Evolutionary conservation across 2,888 invertebrate species (phyloP).

Genomic region (Troides oblongomaculatus): DNA sequence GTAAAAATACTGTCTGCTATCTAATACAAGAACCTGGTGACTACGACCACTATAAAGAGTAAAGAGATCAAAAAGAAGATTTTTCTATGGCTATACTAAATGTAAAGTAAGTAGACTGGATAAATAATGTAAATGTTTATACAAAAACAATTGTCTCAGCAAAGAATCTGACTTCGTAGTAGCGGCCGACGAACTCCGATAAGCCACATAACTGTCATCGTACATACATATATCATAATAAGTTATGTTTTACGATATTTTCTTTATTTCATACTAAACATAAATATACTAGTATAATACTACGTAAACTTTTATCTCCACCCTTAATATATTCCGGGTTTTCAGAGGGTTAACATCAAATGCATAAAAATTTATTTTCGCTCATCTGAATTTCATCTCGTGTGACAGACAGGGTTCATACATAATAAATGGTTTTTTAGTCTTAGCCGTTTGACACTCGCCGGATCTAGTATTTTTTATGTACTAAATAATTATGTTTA

Average conservation of each 20-base stretch:
- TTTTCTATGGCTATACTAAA: no score
- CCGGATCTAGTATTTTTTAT: constrained; percentile 13
- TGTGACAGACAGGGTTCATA: constrained; percentile 57
- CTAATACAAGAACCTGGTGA: no score
- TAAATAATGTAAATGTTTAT: no score
- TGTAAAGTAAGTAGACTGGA: no score
- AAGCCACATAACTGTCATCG: not conserved
- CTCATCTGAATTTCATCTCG: constrained; percentile 71
- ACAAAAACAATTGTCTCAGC: not conserved
- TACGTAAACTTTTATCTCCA: constrained; percentile 21
- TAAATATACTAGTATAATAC: constrained; percentile 8
- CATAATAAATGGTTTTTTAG: constrained; percentile 56
- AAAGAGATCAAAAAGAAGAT: no score
- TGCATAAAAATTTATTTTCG: constrained; percentile 63
- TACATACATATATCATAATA: not conserved
- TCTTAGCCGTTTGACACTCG: constrained; percentile 33
- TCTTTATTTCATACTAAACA: constrained; percentile 11
- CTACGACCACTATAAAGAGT: no score
- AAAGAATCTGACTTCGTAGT: not conserved
- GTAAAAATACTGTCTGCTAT: no score
- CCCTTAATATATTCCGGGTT: constrained; percentile 37
- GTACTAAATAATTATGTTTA: not conserved
- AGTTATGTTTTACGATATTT: constrained; percentile 18
- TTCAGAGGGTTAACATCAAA: constrained; percentile 59
- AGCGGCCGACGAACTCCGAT: not conserved